Base-by-base conservation (phyloP, 2,888 invertebrate genomes). In the Thyatira batis region DNA sequence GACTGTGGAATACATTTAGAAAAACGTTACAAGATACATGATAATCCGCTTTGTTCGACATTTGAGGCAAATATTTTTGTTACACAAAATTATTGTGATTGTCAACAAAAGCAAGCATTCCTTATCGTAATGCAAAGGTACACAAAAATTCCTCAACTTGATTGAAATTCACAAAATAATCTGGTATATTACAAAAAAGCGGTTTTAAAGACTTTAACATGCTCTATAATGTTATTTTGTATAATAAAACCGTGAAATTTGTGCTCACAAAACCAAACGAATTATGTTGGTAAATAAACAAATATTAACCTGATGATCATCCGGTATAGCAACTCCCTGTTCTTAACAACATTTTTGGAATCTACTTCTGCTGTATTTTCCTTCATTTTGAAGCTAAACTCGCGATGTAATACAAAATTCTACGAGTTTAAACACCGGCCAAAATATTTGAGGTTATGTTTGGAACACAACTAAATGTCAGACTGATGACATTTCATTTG, bases 271-370 rank as follows among this genome's bases (percentile, higher is more conserved):
- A 11, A 6, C 2, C 20, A 0, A 20, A 23, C n/a, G 2, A 21
- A 21, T 1, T 23, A 27, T 17, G 6, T 48, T 8, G 9, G 20
- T n/a, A 57, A 45, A 51, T 63, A 65, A 66, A 61, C 63, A 51
- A 10, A 13, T 44, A 57, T 67, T 77, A n/a, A 85, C 98, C 98
- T 98, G 73, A 98, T 97, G 65, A 98, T 98, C 73, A 98, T 93
- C 54, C 98, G 95, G 79, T 98, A 98, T 46, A 98, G 93, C 62
- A 96, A 91, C 78, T 98, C 98, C 55, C 98, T 93, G 80, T 96
- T 97, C 87, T 98, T 98, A 4, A 98, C 95, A 51, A 97, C 93
- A 82, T 97, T 97, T 78, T 94, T 94, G 0, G 94, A 93, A 76
- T 96, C 95, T 5, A 95, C 69, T n/a, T 89, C 89, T 25, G 73